phyloP scores from a whole-genome alignment of 2,888 invertebrate genomes.

The Leptopilina syphax region DNA sequence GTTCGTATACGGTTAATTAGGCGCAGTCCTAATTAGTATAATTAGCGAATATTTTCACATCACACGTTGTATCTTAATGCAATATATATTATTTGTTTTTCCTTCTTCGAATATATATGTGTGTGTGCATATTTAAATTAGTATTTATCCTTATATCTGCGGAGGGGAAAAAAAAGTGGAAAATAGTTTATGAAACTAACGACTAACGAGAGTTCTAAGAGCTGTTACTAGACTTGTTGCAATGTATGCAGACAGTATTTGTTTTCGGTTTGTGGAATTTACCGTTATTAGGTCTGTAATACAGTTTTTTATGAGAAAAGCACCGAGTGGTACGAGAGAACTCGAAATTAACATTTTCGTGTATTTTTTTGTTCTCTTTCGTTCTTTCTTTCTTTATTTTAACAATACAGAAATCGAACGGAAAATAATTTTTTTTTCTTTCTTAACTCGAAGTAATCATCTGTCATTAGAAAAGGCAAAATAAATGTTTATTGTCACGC shows the following conservation, averaged over 20 bases:
- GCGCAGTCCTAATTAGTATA: neutral
- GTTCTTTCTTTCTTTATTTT: no score
- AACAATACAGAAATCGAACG: no score
- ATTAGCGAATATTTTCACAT: neutral
- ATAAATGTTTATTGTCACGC: no score
- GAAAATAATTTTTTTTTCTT: no score
- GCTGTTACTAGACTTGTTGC: constrained; percentile 13
- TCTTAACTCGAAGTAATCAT: no score
- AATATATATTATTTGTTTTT: neutral
- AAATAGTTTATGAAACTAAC: neutral
- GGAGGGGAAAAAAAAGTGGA: neutral
- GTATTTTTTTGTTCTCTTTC: neutral
- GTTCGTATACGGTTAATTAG: constrained; percentile 2
- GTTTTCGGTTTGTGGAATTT: constrained; percentile 11
- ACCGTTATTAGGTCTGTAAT: constrained; percentile 1
- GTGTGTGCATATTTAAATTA: neutral
- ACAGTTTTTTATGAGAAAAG: constrained; percentile 18
- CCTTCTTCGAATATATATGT: neutral
- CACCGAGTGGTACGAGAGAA: constrained; percentile 14
- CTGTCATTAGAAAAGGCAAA: no score
- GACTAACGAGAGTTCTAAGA: constrained; percentile 7
- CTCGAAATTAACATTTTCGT: constrained; percentile 1
- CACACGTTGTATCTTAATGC: neutral
- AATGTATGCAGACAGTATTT: neutral
- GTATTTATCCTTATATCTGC: neutral